These are phyloP conservation scores for Cacatua alba DNA, from an alignment of 2,113 vertebrate genomes.

Conservation along the genomic window DNA sequence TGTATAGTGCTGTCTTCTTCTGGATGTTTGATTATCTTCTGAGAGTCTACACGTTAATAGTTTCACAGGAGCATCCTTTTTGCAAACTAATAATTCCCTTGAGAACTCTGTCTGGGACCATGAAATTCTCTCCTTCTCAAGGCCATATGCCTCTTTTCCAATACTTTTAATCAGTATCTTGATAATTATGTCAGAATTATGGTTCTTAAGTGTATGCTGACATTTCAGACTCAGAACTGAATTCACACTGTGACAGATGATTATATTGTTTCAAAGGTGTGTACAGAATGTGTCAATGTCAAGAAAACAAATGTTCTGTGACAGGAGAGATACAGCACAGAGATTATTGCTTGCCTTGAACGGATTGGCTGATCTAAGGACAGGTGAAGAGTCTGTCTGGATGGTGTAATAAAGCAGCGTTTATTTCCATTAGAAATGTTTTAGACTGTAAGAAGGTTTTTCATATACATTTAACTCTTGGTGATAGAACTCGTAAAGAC, in stretches of 20 bases:
- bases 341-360: fast-evolving
- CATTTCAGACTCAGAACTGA: not conserved
- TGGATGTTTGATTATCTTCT: not conserved
- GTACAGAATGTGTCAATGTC: not conserved
- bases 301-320: constrained; percentile 16
- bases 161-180: not conserved
- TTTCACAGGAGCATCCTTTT: not conserved
- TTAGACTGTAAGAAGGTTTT: not conserved
- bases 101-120: not conserved
- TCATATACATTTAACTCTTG: not conserved
- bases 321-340: not conserved
- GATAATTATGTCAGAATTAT: not conserved
- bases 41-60: not conserved
- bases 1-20: not conserved
- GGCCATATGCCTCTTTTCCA: not conserved
- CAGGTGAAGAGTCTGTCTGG: not conserved
- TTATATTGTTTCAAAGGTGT: not conserved
- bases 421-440: not conserved
- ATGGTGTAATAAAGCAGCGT: not conserved
- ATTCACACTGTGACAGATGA: not conserved
- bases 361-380: not conserved
- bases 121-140: not conserved
- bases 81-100: not conserved
- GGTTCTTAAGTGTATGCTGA: not conserved
- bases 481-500: not conserved